phyloP scores from a whole-genome alignment of 2,797 vertebrate species.

The Centroberyx gerrardi region DNA sequence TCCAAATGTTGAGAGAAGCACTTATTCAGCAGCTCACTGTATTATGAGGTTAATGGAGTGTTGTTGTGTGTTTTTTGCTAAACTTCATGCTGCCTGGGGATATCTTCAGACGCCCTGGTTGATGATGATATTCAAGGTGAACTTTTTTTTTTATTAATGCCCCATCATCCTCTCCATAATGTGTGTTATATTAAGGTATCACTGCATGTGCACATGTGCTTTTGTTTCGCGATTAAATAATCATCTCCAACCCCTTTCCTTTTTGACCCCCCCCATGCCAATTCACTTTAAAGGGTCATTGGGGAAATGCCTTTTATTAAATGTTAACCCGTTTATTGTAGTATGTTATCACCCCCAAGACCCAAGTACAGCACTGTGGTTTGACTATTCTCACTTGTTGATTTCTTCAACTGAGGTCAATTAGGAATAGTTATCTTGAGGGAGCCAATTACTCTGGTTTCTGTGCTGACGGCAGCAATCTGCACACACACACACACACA shows the following conservation, averaged over 20 bases:
- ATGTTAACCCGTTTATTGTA: background rate
- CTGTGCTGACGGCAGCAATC: background rate
- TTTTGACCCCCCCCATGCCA: background rate
- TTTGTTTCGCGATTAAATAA: background rate
- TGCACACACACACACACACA: conserved; percentile 1
- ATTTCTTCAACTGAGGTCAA: conserved; percentile 2
- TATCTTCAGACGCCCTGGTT: conserved; percentile 79
- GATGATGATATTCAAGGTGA: conserved; percentile 85
- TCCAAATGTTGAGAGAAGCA: conserved; percentile 17
- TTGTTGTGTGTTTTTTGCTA: conserved; percentile 63
- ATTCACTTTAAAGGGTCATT: conserved; percentile 5
- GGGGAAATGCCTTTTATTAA: conserved; percentile 2
- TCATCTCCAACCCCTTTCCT: background rate
- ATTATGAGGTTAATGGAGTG: conserved; percentile 58
- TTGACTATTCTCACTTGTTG: background rate
- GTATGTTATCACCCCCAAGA: background rate
- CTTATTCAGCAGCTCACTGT: conserved; percentile 35
- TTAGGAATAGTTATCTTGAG: conserved; percentile 4
- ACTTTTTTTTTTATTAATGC: conserved; percentile 36
- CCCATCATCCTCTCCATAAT: conserved; percentile 25
- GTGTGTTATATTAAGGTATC: conserved; percentile 37
- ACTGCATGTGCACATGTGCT: conserved; percentile 28
- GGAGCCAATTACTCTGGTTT: background rate
- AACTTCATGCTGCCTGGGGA: conserved; percentile 75
- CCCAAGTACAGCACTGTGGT: conserved; percentile 3